Conservation (phyloP, 2,888 invertebrate genomes). For the Mimachlamys varia region DNA sequence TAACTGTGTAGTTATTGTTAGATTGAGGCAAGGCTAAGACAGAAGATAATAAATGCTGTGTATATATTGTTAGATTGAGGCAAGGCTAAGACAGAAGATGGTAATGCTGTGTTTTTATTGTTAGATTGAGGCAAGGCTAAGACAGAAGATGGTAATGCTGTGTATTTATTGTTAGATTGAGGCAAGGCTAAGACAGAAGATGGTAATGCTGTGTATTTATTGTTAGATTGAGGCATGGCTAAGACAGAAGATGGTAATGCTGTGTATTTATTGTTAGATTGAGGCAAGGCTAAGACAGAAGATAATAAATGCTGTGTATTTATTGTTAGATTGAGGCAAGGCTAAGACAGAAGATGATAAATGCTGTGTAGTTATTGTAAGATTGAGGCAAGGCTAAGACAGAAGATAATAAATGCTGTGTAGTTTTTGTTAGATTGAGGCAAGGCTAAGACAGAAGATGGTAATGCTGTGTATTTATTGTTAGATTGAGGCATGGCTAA, state of each 20-base stretch:
- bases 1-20: constrained; percentile 57
- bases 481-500: constrained; percentile 76
- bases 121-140: constrained; percentile 76
- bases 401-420: constrained; percentile 70
- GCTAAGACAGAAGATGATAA: constrained; percentile 75
- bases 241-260: constrained; percentile 71
- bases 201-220: constrained; percentile 49
- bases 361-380: constrained; percentile 54
- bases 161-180: constrained; percentile 72
- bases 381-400: constrained; percentile 75
- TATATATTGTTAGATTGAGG: constrained; percentile 72
- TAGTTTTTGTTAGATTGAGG: constrained; percentile 73
- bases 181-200: constrained; percentile 73
- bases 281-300: constrained; percentile 76
- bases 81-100: constrained; percentile 74
- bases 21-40: constrained; percentile 75
- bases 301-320: constrained; percentile 57
- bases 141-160: constrained; percentile 71
- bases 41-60: constrained; percentile 70
- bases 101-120: constrained; percentile 15
- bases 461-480: constrained; percentile 18
- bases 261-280: constrained; percentile 67
- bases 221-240: constrained; percentile 76
- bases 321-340: constrained; percentile 74
- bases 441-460: constrained; percentile 74